Base-by-base conservation (phyloP, 1,140 invertebrate genomes). In the Drosophila albomicans region DNA sequence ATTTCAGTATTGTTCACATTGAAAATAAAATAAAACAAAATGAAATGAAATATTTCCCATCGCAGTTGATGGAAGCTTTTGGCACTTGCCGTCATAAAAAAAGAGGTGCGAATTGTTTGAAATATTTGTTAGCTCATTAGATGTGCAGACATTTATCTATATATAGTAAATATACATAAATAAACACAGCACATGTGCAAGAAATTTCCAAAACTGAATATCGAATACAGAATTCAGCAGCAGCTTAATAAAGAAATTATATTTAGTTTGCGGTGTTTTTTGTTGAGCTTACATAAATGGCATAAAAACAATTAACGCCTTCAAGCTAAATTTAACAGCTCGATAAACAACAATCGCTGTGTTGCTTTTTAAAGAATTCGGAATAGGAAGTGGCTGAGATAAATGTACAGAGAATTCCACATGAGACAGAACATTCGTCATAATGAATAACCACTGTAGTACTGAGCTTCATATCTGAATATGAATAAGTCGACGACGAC, bases 241-340 rank as follows among this genome's bases (percentile, higher is more conserved):
- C 8, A 11, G 49, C 30, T 28, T 54, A 54, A 74, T 68, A 67
- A 4, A 58, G 54, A 35, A 68, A 56, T 59, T 20, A 45, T 56
- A 54, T 25, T 62, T 45, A 52, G 32, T 68, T 16, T 30, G 25
- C 41, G 56, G 45, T 61, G 57, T 43, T 52, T 52, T 45, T 35
- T 35, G 16, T 64, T 38, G 25, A 28, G 30, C 28, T 54, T 35
- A 15, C 28, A 51, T 58, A 69, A 70, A 63, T 51, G 46, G n/a
- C 11, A 30, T 45, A 3, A 57, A 57, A 35, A n/a, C 68, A 66
- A 76, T 76, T 76, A 76, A 66, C 74, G 61, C 56, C 56, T 72
- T 66, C 49, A 73, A 38, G 68, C 62, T 66, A 54, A 76, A 66
- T 72, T 72, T 58, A 52, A 28, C 58, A 75, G 46, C 16, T 28